phyloP scores from a whole-genome alignment of 2,888 invertebrate species.

The Ypsolopha sequella region DNA sequence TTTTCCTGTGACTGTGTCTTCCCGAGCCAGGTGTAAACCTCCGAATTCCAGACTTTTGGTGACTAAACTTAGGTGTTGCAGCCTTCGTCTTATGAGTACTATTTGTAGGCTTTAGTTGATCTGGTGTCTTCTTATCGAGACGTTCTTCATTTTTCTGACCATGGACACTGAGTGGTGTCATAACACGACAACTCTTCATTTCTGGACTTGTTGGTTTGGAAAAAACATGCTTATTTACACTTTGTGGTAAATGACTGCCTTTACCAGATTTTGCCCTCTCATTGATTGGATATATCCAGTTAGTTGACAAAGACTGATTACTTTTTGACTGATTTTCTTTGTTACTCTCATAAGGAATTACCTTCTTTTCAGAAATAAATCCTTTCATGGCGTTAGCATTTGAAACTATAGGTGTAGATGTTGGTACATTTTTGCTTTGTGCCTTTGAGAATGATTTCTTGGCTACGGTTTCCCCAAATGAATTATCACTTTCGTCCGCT shows the following conservation, averaged over 20 bases:
- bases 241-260: no score
- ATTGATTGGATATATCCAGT: constrained; percentile 31
- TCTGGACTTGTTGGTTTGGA: no score
- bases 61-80: constrained; percentile 39
- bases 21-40: constrained; percentile 47
- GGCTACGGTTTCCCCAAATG: constrained; percentile 32
- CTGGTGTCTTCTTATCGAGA: constrained; percentile 36
- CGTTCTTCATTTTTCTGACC: constrained; percentile 17
- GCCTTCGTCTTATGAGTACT: constrained; percentile 35
- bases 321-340: constrained; percentile 37
- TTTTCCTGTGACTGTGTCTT: constrained; percentile 36
- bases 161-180: neutral
- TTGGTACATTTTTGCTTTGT: constrained; percentile 26
- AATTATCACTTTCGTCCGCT: constrained; percentile 47
- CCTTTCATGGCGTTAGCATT: constrained; percentile 25
- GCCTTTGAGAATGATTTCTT: constrained; percentile 24
- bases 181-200: no score
- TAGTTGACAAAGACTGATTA: constrained; percentile 24
- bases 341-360: constrained; percentile 20
- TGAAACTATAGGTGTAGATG: constrained; percentile 29
- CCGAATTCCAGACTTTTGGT: constrained; percentile 40
- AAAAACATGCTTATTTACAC: neutral
- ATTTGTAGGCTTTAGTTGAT: constrained; percentile 22
- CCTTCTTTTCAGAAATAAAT: constrained; percentile 41
- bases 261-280: constrained; percentile 13